Percentiles rank a stretch among this genome's conserved stretches.
Evolutionary conservation across 2,797 vertebrate genomes (phyloP).

Genomic region (Cuculus canorus): DNA sequence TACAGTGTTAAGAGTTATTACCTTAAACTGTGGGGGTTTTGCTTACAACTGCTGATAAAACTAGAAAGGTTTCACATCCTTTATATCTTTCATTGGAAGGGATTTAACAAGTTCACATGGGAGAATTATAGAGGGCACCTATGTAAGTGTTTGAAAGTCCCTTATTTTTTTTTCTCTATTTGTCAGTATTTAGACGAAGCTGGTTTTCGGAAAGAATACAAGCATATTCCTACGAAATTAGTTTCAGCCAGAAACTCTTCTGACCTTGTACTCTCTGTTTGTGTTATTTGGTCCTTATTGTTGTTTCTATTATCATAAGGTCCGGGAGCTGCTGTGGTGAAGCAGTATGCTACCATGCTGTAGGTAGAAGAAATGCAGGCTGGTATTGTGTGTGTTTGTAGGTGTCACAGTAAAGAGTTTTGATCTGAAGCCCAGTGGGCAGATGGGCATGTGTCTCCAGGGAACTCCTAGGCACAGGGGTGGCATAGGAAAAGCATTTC

Average conservation of each 20-base stretch:
- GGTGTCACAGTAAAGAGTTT: neutral
- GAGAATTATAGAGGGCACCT: neutral
- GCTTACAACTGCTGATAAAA: neutral
- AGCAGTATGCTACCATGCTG: neutral
- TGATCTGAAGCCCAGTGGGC: neutral
- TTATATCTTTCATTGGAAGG: neutral
- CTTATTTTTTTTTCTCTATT: neutral
- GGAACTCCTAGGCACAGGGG: neutral
- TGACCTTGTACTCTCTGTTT: too few species aligned
- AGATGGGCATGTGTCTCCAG: neutral
- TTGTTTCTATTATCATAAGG: neutral
- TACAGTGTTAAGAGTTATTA: neutral
- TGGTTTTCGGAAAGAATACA: neutral
- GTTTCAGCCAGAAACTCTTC: too few species aligned
- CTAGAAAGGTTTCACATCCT: neutral
- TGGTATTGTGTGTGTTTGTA: fast-evolving
- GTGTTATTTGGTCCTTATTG: neutral
- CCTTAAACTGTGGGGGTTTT: neutral
- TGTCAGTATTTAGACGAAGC: neutral
- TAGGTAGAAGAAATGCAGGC: neutral
- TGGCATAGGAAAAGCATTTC: neutral
- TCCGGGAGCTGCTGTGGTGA: neutral
- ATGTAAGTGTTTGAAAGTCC: neutral
- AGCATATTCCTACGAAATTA: neutral
- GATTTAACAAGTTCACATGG: neutral